A percentile compares a stretch with the other conserved stretches of the same genome.
Conservation (phyloP, 2,797 vertebrate species). For the Selene dorsalis region DNA sequence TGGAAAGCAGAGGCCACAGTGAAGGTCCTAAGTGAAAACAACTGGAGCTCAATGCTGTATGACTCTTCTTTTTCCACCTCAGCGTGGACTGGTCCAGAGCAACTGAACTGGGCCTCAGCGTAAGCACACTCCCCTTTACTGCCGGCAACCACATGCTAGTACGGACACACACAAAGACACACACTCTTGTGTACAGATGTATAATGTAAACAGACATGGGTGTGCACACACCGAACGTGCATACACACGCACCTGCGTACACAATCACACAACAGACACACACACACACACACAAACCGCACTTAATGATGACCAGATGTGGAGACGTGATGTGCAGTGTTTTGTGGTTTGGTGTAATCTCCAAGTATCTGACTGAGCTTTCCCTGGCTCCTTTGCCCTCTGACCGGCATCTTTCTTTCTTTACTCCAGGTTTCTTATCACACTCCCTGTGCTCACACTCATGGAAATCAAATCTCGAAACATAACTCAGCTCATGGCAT, state of each 20-base stretch:
- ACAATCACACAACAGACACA: constrained; percentile 53
- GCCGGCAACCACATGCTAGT: constrained; percentile 41
- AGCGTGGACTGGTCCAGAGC: constrained; percentile 48
- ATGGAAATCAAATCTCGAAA: neutral
- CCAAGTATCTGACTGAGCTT: constrained; percentile 27
- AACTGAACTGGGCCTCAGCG: constrained; percentile 52
- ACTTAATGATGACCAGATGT: constrained; percentile 75
- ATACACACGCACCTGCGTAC: constrained; percentile 29
- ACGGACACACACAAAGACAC: constrained; percentile 32
- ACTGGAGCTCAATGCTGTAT: constrained; percentile 75
- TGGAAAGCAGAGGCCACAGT: constrained; percentile 72
- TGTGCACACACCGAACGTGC: constrained; percentile 25
- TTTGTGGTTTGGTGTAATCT: constrained; percentile 57
- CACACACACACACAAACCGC: constrained; percentile 34
- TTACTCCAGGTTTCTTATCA: constrained; percentile 32
- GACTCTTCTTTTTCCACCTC: constrained; percentile 75
- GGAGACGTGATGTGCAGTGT: constrained; percentile 56
- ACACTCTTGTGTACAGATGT: constrained; percentile 48
- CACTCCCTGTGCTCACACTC: constrained; percentile 11
- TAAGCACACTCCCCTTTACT: constrained; percentile 47
- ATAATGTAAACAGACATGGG: constrained; percentile 61
- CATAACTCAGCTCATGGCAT: neutral
- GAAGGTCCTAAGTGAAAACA: constrained; percentile 83
- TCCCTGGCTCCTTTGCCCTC: constrained; percentile 35
- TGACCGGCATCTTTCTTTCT: constrained; percentile 11